Evolutionary conservation across 2,797 vertebrate species (phyloP).

Genomic region (Podarcis lilfordi): DNA sequence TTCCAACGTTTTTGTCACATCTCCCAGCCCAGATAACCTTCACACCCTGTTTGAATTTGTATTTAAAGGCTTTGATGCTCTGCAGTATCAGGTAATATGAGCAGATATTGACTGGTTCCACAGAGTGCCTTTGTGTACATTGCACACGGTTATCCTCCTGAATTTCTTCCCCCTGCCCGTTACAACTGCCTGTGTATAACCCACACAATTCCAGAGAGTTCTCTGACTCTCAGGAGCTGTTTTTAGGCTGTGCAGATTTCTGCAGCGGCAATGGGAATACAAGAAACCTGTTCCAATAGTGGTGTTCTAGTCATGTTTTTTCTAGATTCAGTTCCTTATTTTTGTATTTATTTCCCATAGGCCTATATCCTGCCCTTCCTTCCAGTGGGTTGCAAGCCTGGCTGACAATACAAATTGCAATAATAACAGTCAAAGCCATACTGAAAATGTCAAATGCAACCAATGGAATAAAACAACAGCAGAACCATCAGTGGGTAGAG

Average conservation of each 20-base stretch:
- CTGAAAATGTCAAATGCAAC: too few relatives aligned
- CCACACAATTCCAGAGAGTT: not conserved
- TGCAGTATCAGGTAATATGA: conserved; percentile 91
- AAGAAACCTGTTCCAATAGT: not conserved
- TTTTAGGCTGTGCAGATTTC: too few relatives aligned
- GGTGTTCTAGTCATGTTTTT: not conserved
- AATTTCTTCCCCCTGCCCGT: not conserved
- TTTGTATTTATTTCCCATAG: too few relatives aligned
- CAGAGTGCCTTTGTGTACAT: rapidly evolving
- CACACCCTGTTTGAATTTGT: conserved; percentile 98
- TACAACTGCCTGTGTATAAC: not conserved
- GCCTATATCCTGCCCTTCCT: too few relatives aligned
- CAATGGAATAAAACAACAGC: too few relatives aligned
- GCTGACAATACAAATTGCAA: too few relatives aligned
- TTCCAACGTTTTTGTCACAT: conserved; percentile 98
- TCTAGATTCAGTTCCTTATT: not conserved
- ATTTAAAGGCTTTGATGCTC: conserved; percentile 96
- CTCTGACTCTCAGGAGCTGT: too few relatives aligned
- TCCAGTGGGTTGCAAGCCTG: too few relatives aligned
- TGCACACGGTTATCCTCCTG: not conserved
- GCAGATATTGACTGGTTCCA: rapidly evolving
- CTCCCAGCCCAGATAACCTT: conserved; percentile 97
- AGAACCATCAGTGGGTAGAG: too few relatives aligned
- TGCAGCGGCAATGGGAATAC: not conserved
- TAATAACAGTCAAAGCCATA: too few relatives aligned